Base-by-base conservation (phyloP, 1,140 invertebrate species). In the Tetragnatha versicolor region DNA sequence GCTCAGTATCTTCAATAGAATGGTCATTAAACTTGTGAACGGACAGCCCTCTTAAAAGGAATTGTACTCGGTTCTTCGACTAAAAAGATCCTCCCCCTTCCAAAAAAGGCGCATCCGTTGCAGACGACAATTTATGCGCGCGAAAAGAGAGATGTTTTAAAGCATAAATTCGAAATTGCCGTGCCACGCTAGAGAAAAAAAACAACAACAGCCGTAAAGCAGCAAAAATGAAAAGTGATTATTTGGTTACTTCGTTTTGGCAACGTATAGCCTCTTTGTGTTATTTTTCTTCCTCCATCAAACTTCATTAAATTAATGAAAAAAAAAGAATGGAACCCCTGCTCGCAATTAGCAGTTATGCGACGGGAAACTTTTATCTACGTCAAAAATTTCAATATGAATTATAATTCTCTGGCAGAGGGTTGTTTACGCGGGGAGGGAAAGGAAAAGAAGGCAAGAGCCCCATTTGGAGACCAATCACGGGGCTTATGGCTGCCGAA, bases 301-400 rank as follows among this genome's bases (percentile, higher is more conserved):
- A 75, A 47, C 58, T 75, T 75, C 55, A 75, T 75, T 75, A 75
- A 75, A 61, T 61, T 61, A 42, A 61, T 47, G 45, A 49, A 29
- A 25, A 17, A 29, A 31, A 75, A 72, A 72, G 63, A 75, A 47
- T 37, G 39, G n/a, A 53, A 53, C 66, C 65, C 27, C 65, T 9
- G 27, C 53, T 47, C n/a, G 72, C 72, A 75, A 75, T 75, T 75
- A 75, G 72, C 72, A 75, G 72, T 75, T 75, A 61, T 29, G 72
- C 37, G 53, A 42, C 68, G 51, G 68, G 22, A 51, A 72, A 75
- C 39, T 75, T 75, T 75, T 75, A 75, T 75, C 72, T 61, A 49
- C 39, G 55, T 61, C 72, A 75, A 61, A n/a, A 75, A 61, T 75
- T 75, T 75, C 72, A 75, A 47, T 75, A 61, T 63, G 33, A 75